Percentiles rank a stretch among this genome's conserved stretches.
Evolutionary conservation across 2,113 vertebrate species (phyloP).

Genomic region (Malurus melanocephalus): DNA sequence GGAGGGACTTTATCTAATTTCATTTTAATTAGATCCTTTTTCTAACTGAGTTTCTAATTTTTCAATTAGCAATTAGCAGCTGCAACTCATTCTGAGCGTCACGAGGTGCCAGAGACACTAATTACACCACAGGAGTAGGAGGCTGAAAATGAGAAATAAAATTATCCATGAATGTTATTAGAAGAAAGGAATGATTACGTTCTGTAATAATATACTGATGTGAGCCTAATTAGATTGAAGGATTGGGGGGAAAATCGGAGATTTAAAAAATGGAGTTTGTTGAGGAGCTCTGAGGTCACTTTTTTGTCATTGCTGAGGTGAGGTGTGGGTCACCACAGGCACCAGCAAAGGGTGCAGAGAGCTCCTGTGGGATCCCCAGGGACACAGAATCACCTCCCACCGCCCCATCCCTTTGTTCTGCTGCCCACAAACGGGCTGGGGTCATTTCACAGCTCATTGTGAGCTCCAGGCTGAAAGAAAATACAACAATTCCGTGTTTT

Average conservation of each 20-base stretch:
- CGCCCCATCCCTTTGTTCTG: neutral
- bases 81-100: constrained; percentile 84
- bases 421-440: accelerated
- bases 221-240: constrained; percentile 82
- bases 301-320: constrained; percentile 49
- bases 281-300: constrained; percentile 64
- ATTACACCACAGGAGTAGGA: constrained; percentile 81
- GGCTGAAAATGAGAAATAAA: constrained; percentile 82
- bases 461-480: neutral
- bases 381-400: accelerated
- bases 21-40: constrained; percentile 94
- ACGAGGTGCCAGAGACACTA: constrained; percentile 85
- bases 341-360: neutral
- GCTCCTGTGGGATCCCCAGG: neutral
- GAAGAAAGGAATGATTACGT: constrained; percentile 82
- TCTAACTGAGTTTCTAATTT: constrained; percentile 96
- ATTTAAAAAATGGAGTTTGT: constrained; percentile 60
- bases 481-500: accelerated
- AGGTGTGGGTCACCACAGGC: constrained; percentile 1
- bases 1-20: constrained; percentile 90
- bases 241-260: constrained; percentile 66
- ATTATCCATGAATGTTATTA: constrained; percentile 82
- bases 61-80: constrained; percentile 97
- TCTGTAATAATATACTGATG: constrained; percentile 82
- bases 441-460: accelerated